Evolutionary conservation across 2,113 vertebrate genomes (phyloP), one percentile per base, ranked within the genome.

Genomic region (Baryphthengus martii): DNA sequence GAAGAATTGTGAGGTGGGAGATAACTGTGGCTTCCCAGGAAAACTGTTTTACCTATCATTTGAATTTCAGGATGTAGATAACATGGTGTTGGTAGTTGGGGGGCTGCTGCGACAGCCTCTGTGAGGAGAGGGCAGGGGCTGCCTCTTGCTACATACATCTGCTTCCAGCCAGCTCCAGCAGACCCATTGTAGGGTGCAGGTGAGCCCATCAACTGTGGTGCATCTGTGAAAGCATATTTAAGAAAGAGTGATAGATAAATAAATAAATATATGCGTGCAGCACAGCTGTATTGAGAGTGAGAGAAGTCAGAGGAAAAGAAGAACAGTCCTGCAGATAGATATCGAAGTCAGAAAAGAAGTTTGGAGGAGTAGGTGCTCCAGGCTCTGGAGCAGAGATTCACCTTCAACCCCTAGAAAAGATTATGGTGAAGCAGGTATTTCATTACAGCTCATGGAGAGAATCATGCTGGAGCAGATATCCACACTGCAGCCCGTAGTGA

Each of bases 371-470:
- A 17, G 63, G 6, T 61, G 35, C 4, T 42, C 10, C 35, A n/a
- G 29, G 33, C 0, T 0, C 11, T 2, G 3, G 35, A 66, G 45
- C 20, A 50, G 31, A 14, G 6, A 13, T 56, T 81, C 9, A 6
- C 28, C n/a, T 35, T 16, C 24, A 70, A 42, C 14, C 6, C 10
- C 1, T 33, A 10, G 33, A 70, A 37, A 12, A 71, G 24, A 16
- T 17, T 4, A 0, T 0, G 1, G 13, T 37, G 24, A 26, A 67
- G 52, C 8, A n/a, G 42, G 13, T 55, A 7, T 79, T 74, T 52
- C 28, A 5, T 18, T 45, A 62, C 21, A 71, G 44, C 17, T 4
- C 21, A 5, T 3, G 24, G 35, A 44, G 26, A 5, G 2, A 10
- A 28, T 8, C 0, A 2, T 4, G 10, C 16, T n/a, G 8, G 37